Evolutionary conservation across 2,797 vertebrate species (phyloP).

Genomic region (Diceros bicornis): DNA sequence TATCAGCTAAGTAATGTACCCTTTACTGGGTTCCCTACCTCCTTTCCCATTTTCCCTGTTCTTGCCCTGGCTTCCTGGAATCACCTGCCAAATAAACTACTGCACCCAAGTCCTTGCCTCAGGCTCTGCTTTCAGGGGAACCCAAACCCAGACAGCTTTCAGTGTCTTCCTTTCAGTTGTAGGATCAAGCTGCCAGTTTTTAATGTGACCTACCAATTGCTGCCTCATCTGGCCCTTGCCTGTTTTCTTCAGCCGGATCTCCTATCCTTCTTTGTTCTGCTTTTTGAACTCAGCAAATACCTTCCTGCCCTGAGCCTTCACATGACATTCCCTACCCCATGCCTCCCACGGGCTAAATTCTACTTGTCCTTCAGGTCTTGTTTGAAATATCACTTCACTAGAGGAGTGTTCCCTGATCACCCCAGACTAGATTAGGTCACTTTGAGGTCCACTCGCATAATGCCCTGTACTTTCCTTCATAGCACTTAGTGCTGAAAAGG

Average conservation of each 20-base stretch:
- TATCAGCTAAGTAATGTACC: background rate
- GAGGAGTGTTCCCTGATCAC: background rate
- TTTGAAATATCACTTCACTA: background rate
- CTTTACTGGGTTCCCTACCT: background rate
- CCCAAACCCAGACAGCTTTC: background rate
- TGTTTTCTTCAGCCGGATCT: background rate
- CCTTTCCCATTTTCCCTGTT: background rate
- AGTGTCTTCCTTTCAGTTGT: background rate
- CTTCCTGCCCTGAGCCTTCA: background rate
- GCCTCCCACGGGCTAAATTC: background rate
- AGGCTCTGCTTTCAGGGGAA: background rate
- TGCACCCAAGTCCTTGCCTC: background rate
- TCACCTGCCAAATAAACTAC: background rate
- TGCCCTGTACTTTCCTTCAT: background rate
- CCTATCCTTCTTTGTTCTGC: background rate
- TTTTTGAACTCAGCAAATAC: background rate
- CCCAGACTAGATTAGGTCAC: background rate
- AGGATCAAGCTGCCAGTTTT: background rate
- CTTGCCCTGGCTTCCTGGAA: slow-evolving; percentile 1
- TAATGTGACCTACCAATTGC: background rate
- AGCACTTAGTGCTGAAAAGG: background rate
- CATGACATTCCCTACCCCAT: accelerated
- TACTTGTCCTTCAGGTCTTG: background rate
- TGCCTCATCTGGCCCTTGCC: background rate
- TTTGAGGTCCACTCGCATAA: no score